Conservation (phyloP, 2,888 invertebrate genomes). For the Sipha maydis region DNA sequence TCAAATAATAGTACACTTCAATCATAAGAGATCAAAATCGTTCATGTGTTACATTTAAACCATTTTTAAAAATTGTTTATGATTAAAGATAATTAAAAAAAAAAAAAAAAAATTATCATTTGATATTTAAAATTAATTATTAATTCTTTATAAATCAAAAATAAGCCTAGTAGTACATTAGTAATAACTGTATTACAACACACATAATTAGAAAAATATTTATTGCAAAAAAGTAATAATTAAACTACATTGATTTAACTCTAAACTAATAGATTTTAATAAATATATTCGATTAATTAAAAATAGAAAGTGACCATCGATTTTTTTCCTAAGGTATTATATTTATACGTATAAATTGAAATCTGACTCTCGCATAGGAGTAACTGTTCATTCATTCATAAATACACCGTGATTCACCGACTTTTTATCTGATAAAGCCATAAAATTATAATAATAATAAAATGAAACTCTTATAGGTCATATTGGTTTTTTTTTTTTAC, state of each 20-base stretch:
- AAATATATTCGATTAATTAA: background rate
- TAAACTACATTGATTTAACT: background rate
- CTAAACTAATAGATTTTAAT: no score
- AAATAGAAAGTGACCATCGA: background rate
- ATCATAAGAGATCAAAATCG: no score
- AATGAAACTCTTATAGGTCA: background rate
- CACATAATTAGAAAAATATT: background rate
- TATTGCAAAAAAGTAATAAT: background rate
- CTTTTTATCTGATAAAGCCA: background rate
- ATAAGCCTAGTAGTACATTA: no score
- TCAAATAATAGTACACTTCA: no score
- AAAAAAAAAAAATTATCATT: no score
- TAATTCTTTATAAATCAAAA: no score
- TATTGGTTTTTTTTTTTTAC: background rate
- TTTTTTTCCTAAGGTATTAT: background rate
- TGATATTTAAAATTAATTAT: no score
- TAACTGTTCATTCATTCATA: constrained; percentile 8
- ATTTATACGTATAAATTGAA: background rate
- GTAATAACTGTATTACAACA: background rate
- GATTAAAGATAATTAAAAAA: no score
- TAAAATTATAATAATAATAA: constrained; percentile 27
- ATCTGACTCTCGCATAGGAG: background rate
- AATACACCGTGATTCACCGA: background rate
- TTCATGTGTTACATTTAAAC: no score
- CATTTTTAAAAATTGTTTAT: no score